These are phyloP conservation scores for Spatulosminthurus flaviceps DNA, from an alignment of 2,888 invertebrate species.

Conservation along the genomic window DNA sequence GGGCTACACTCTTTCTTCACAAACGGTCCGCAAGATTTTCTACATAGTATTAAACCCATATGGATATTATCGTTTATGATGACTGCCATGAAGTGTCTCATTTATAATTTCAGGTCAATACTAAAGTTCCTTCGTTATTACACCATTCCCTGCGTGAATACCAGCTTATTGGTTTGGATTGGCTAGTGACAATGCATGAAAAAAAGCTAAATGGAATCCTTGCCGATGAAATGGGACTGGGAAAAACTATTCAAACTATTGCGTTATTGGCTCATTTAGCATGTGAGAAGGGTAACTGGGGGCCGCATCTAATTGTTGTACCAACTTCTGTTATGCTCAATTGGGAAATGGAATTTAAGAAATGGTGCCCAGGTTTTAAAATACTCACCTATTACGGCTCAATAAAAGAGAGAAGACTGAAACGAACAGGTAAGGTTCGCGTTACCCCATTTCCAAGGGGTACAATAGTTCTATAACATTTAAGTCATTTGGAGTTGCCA, in stretches of 20 bases:
- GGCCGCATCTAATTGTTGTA: conserved; percentile 97
- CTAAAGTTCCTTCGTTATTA: conserved; percentile 90
- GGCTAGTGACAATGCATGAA: conserved; percentile 96
- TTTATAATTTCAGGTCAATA: conserved; percentile 75
- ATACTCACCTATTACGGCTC: conserved; percentile 98
- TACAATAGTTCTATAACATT: too few species aligned
- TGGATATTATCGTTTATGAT: too few species aligned
- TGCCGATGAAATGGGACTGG: conserved; percentile 90
- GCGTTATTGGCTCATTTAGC: conserved; percentile 93
- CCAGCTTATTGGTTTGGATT: conserved; percentile 96
- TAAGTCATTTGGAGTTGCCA: too few species aligned
- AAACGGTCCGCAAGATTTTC: conserved; percentile 72
- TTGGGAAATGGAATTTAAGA: conserved; percentile 99
- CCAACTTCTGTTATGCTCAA: conserved; percentile 99
- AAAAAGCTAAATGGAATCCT: conserved; percentile 84
- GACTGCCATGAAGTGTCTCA: too few species aligned
- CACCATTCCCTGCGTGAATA: conserved; percentile 92
- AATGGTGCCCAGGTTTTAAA: conserved; percentile 99
- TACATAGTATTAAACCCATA: too few species aligned
- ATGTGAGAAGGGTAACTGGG: conserved; percentile 92
- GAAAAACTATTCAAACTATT: conserved; percentile 97
- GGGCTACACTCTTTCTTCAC: conserved; percentile 94
- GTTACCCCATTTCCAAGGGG: background rate
- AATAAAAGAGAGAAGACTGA: conserved; percentile 91
- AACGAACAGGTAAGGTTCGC: conserved; percentile 73